Conservation (phyloP, 2,113 vertebrate genomes). For the Lipotes vexillifer region DNA sequence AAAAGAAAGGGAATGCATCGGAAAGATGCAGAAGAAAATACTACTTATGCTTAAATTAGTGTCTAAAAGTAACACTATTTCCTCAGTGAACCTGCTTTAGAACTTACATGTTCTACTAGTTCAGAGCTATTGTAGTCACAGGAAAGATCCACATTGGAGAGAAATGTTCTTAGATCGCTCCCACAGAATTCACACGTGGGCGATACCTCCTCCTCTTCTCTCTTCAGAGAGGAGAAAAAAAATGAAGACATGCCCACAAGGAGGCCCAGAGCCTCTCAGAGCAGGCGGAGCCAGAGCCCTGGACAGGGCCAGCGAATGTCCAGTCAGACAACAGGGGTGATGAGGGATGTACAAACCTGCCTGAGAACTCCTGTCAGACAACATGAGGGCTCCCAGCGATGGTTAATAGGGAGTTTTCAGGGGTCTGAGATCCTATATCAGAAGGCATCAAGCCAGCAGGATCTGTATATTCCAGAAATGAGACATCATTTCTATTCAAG, state of each 20-base stretch:
- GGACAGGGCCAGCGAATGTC: background rate
- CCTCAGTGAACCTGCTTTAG: background rate
- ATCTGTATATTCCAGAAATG: background rate
- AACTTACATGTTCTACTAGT: background rate
- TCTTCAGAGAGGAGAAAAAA: background rate
- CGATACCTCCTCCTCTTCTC: constrained; percentile 2
- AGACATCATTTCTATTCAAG: background rate
- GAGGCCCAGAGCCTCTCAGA: background rate
- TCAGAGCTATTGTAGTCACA: background rate
- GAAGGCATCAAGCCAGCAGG: background rate
- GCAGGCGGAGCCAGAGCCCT: background rate
- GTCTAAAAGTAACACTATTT: background rate
- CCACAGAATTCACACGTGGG: constrained; percentile 64
- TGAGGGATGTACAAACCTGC: accelerated
- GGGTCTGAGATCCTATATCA: background rate
- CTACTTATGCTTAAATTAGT: background rate
- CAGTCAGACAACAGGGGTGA: too few species aligned
- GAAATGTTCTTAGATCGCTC: background rate
- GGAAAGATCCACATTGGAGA: background rate
- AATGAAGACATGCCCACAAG: background rate
- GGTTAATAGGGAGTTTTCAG: background rate
- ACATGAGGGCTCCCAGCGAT: background rate
- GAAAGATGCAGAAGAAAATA: background rate
- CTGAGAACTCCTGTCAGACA: background rate
- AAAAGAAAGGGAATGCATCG: background rate